A percentile compares a stretch with the other conserved stretches of the same genome.
These are phyloP conservation scores for Kryphioiulus occultus DNA, from an alignment of 2,888 invertebrate genomes.

Conservation along the genomic window DNA sequence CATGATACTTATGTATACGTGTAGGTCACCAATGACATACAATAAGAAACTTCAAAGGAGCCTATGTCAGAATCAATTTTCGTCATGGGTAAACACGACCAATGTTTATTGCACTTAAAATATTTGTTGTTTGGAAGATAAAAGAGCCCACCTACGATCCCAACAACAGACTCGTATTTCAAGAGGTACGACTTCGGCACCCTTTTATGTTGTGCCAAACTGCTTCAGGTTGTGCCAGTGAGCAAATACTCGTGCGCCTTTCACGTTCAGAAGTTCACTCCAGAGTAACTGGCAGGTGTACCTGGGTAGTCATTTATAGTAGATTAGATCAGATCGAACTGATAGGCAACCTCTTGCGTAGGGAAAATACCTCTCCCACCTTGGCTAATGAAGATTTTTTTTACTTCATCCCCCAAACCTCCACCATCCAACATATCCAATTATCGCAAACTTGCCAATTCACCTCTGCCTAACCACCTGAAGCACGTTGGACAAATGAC, in stretches of 20 bases:
- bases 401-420: neutral
- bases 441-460: constrained; percentile 30
- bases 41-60: too few species aligned
- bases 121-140: constrained; percentile 11
- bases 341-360: constrained; percentile 21
- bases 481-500: constrained; percentile 11
- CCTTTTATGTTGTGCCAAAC: neutral
- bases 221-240: constrained; percentile 14
- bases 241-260: neutral
- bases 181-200: neutral
- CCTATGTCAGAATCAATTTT: constrained; percentile 31
- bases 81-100: constrained; percentile 7
- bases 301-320: constrained; percentile 24
- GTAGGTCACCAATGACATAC: too few species aligned
- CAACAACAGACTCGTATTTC: neutral
- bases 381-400: constrained; percentile 34
- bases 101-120: constrained; percentile 40
- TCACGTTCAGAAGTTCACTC: neutral
- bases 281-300: constrained; percentile 32
- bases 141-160: constrained; percentile 1
- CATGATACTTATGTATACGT: too few species aligned
- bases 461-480: neutral
- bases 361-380: constrained; percentile 26
- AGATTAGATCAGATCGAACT: constrained; percentile 32
- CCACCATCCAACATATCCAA: neutral